Percentiles rank a stretch among this genome's conserved stretches.
phyloP scores from a whole-genome alignment of 1,140 invertebrate genomes.

The Adelges cooleyi region DNA sequence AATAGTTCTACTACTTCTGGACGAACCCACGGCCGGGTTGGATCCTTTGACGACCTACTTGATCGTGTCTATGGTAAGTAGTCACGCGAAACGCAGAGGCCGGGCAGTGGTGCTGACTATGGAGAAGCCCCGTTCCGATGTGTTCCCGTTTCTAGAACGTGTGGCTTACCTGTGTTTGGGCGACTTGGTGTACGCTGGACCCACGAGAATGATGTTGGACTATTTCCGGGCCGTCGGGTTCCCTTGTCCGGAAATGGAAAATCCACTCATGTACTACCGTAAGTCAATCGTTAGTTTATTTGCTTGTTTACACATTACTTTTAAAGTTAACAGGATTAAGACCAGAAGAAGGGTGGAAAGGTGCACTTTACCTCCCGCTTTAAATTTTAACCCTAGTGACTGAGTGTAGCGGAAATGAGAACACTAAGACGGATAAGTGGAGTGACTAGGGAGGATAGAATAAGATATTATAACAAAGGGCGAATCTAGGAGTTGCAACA shows the following conservation, averaged over 20 bases:
- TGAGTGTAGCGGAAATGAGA: no score
- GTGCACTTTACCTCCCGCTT: no score
- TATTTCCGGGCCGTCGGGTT: constrained; percentile 86
- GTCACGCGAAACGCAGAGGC: constrained; percentile 80
- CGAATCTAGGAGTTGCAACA: no score
- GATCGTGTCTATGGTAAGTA: constrained; percentile 81
- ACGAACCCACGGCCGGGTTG: constrained; percentile 81
- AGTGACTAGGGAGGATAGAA: no score
- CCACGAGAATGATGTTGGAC: constrained; percentile 76
- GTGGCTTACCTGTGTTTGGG: constrained; percentile 76
- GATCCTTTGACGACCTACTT: constrained; percentile 86
- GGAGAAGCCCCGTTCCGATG: constrained; percentile 86
- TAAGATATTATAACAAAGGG: no score
- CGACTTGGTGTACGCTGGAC: constrained; percentile 81
- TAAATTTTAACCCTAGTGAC: no score
- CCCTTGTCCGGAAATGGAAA: constrained; percentile 82
- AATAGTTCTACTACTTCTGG: constrained; percentile 67
- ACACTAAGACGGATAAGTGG: no score
- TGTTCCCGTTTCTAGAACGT: constrained; percentile 78
- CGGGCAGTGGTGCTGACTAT: constrained; percentile 78
- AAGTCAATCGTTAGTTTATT: no score
- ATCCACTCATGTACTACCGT: constrained; percentile 88
- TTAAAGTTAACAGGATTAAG: no score
- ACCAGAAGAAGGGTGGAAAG: no score
- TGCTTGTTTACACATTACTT: no score